Conservation (phyloP, 2,113 vertebrate species). For the Motacilla tschutschensis region DNA sequence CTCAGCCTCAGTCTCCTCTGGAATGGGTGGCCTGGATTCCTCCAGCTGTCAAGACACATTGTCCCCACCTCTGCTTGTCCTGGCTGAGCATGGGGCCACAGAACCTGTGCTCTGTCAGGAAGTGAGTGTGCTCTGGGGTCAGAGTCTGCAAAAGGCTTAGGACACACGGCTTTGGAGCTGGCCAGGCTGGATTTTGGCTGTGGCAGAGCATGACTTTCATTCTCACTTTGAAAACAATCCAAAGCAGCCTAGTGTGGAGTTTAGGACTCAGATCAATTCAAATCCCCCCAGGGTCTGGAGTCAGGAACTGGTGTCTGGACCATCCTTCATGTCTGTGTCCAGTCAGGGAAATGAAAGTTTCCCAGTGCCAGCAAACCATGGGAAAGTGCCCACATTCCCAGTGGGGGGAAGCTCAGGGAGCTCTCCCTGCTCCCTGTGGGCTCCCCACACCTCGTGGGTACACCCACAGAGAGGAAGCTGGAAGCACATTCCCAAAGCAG, state of each 20-base stretch:
- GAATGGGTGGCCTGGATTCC: not conserved
- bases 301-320: not conserved
- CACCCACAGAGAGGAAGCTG: not conserved
- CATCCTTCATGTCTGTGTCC: not conserved
- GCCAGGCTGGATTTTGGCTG: not conserved
- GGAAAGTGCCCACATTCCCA: fast-evolving
- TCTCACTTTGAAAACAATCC: not conserved
- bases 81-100: not conserved
- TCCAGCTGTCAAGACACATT: not conserved
- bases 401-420: not conserved
- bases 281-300: not conserved
- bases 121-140: not conserved
- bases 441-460: not conserved
- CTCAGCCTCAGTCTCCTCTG: not conserved
- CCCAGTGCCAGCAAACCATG: not conserved
- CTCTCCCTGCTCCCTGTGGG: not conserved
- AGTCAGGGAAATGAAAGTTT: fast-evolving
- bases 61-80: not conserved
- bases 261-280: not conserved
- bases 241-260: not conserved
- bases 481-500: not conserved
- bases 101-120: not conserved
- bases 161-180: fast-evolving
- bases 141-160: not conserved
- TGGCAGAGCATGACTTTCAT: not conserved